Evolutionary conservation across 2,797 vertebrate genomes (phyloP), one percentile per base, ranked within the genome.

Genomic region (Spondyliosoma cantharus): DNA sequence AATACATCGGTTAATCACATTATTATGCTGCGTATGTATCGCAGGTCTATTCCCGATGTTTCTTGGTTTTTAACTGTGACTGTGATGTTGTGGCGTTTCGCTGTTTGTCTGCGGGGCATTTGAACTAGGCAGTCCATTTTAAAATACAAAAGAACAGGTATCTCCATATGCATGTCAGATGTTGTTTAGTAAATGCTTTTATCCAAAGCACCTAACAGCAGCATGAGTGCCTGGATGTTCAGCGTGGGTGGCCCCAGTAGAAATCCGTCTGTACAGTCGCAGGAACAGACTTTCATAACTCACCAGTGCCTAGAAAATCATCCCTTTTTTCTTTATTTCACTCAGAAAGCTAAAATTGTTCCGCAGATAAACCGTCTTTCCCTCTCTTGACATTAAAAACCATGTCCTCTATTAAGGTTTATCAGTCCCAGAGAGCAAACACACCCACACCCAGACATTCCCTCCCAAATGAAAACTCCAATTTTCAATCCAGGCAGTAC

Each of bases 1-100:
- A 87, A 86, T 71, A 79, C 76, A 88, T 85, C 74, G 86, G 79
- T 67, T 87, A 88, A 93, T 93, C 84, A 80, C 61, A 66, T 89
- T 89, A 76, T 78, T 80, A 71, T 76, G 69, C 67, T 77, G 56
- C 71, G 60, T 66, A 50, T 84, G 37, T 37, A 32, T 46, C 83
- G 19, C 20, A 24, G 7, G 17, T 72, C 58, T 53, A 22, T 66
- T 76, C 29, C 32, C 74, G 71, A 71, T 74, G 69, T 79, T 71
- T 75, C 29, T 57, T 54, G 16, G 2, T 78, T 74, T 71, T 69
- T 24, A 54, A 72, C 57, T 58, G 20, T 48, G 63, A 19, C 45
- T 37, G 24, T 71, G 53, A 75, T 67, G 42, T 66, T 52, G 25
- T 60, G 57, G 70, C 76, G 62, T 66, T 80, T 84, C 74, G 59